Conservation (phyloP, 2,113 vertebrate species). For the Halichoerus grypus region DNA sequence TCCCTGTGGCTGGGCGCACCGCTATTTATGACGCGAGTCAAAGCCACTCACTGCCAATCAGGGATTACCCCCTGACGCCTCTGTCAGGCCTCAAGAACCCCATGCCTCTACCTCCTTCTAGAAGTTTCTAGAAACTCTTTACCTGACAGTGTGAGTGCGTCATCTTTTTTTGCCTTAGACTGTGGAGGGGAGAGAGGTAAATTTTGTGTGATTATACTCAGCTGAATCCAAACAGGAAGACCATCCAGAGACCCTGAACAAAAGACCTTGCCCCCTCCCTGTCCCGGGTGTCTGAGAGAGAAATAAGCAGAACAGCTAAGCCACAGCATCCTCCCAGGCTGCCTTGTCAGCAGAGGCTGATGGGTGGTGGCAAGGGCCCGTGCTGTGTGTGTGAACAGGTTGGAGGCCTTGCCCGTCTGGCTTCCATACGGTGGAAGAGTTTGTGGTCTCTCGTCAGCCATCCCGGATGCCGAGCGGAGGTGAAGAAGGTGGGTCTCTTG, state of each 20-base stretch:
- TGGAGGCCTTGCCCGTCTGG: background rate
- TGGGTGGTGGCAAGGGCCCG: background rate
- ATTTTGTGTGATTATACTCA: background rate
- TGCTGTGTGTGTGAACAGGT: background rate
- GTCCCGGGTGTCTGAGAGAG: background rate
- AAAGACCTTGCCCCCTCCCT: background rate
- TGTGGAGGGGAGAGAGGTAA: accelerated
- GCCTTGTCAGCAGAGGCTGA: background rate
- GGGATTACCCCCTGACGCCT: background rate
- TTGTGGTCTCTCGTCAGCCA: background rate
- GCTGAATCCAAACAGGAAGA: background rate
- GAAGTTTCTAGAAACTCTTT: conserved; percentile 40
- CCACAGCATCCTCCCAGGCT: background rate
- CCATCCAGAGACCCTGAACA: background rate
- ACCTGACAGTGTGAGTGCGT: background rate
- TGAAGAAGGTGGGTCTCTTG: background rate
- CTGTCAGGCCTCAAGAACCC: background rate
- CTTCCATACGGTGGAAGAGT: background rate
- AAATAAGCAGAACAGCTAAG: background rate
- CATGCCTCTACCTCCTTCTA: background rate
- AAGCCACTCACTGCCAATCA: background rate
- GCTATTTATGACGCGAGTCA: background rate
- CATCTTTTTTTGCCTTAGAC: background rate
- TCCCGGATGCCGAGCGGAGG: background rate
- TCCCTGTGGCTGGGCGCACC: background rate